Evolutionary conservation across 2,797 vertebrate species (phyloP), one percentile per base, ranked within the genome.

Genomic region (Hipposideros larvatus): DNA sequence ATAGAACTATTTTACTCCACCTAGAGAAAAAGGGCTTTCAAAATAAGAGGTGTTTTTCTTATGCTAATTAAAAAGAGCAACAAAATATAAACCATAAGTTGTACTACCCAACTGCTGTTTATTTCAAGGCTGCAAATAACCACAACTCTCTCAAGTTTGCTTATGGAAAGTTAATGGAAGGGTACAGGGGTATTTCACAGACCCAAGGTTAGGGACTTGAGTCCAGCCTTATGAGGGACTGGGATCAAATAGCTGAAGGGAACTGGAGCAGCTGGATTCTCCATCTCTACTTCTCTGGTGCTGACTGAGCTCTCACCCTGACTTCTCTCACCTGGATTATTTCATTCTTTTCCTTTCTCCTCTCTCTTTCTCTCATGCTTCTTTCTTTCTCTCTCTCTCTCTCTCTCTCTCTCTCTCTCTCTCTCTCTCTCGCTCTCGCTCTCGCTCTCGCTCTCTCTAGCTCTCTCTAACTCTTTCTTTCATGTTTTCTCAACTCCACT

Each of bases 11-110:
- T 88, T 93, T 63, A 53, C 77, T 85, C 53, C 46, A 85, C 59
- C 85, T 94, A 70, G 28, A 95, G 46, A 74, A 16, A 16, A 87
- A 95, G 34, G 28, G 41, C 34, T 96, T 95, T 93, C 55, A 86
- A 82, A 85, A 80, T 10, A 19, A 79, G 41, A 84, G 51, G 41
- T 28, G 73, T 75, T 66, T 95, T 73, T 51, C 79, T 95, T 91
- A 48, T 91, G 57, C 14, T 46, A 37, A 88, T 74, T 74, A 55
- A 91, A 94, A 97, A 92, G 22, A 90, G 84, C 63, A 90, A 91
- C 37, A 92, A 86, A 87, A 90, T 90, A 68, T 66, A 80, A 91
- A 57, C 75, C 63, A 57, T 66, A 31, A 46, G 3, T 57, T 91
- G 28, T 59, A 43, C 7, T 57, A 41, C 10, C 65, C 37, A 57